Base-by-base conservation (phyloP, 2,888 invertebrate species). In the Anagyrus pseudococci region DNA sequence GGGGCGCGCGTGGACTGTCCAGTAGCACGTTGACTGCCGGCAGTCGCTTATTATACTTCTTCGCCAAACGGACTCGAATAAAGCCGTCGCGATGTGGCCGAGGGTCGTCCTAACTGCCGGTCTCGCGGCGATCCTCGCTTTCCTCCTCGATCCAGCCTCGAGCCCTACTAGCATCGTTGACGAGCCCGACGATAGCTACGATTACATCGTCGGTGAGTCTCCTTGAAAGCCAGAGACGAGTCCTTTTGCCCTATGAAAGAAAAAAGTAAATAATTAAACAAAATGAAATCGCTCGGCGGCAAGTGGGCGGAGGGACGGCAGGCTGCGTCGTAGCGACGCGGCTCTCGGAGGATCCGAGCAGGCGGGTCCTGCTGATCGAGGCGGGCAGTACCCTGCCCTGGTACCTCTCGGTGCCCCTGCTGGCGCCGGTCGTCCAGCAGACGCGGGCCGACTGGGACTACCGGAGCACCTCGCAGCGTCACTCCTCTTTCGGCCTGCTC, bases 271-370 rank as follows among this genome's bases (percentile, higher is more conserved):
- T 15, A 49, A 15, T 29, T 49, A 26, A 17, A 17, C 4, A 48
- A 26, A 48, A 48, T 2, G 10, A 29, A 29, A 29, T 7, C 7
- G 48, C n/a, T n/a, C n/a, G n/a, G n/a, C n/a, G 46, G n/a, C n/a
- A 59, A 90, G 91, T 91, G 54, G 91, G 91, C 1, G 90, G 87
- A 2, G 91, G 91, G 0, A 89, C 90, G 26, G 84, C 88, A 0
- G 91, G 91, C 8, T 89, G 89, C 70, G 89, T 90, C 0, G 77
- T 91, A 7, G 89, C 90, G 0, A 83, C 88, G 0, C 82, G 87
- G 1, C 83, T 91, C 17, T 84, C 87, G 4, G 87, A 87, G 71
- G 83, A 86, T 67, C 78, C 82, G 1, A 83, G 83, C 50, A 79
- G 81, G 2, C 85, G 83, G 19, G 87, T 91, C 0, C 77, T 91